Evolutionary conservation across 2,797 vertebrate species (phyloP), one percentile per base, ranked within the genome.

Genomic region (Halcyon chelicuti): DNA sequence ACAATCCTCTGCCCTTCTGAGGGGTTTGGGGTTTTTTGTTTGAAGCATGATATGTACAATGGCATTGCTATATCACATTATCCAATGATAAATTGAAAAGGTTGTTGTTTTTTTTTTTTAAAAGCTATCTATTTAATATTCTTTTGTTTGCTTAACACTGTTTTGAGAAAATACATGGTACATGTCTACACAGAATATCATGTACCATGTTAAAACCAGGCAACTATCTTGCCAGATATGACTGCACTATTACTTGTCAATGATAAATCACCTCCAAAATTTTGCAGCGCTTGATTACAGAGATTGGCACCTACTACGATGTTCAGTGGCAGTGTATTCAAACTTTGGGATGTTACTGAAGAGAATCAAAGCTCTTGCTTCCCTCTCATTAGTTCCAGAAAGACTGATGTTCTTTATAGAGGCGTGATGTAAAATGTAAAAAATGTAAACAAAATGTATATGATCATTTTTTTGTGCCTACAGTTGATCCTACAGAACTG

Each of bases 181-280:
- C 1, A 0, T 14, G 5, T 44, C 33, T 47, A 8, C 11, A 22
- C 15, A 17, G 49, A 63, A 58, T 39, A 52, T 39, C 1, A 1
- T 9, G 26, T 44, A 14, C 14, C 9, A 1, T 10, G 20, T 65
- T 57, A 55, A 74, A 84, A 67, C 16, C 58, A 25, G 62, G 3
- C 13, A 76, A 17, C 17, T 71, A 4, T 51, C 67, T 77, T 66
- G 39, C 35, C 12, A 77, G 31, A 7, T 52, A 2, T 22, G 16
- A 44, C 39, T 70, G 76, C 52, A 35, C 19, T 39, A 18, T 31
- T 66, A n/a, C 23, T 85, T 51, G 23, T 21, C 20, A 35, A 10
- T 37, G 21, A 14, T 4, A 20, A 58, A 19, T 39, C 28, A n/a
- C 21, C 46, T 70, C 31, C n/a, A 21, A 83, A 39, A 20, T 44